A percentile compares a stretch with the other conserved stretches of the same genome.
phyloP scores from a whole-genome alignment of 2,797 vertebrate species.

The Melanotaenia boesemani region DNA sequence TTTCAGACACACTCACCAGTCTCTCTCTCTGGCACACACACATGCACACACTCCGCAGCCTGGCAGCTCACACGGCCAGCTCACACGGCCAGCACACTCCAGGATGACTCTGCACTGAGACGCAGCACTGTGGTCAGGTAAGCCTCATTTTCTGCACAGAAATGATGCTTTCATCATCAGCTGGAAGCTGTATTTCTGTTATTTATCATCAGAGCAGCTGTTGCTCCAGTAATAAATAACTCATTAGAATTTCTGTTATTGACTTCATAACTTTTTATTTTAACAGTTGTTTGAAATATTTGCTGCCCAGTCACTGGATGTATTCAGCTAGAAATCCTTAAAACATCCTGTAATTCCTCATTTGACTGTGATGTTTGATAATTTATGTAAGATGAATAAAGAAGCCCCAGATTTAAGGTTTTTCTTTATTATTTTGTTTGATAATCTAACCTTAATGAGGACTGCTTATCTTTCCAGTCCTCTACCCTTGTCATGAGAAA shows the following conservation, averaged over 20 bases:
- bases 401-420: neutral
- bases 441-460: neutral
- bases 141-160: constrained; percentile 16
- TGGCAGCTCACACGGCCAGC: constrained; percentile 52
- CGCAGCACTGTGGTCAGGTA: constrained; percentile 67
- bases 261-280: neutral
- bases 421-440: neutral
- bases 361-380: neutral
- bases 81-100: constrained; percentile 65
- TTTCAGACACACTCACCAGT: constrained; percentile 73
- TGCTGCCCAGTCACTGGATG: neutral
- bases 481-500: neutral
- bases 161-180: neutral
- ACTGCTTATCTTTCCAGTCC: neutral
- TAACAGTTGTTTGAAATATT: neutral
- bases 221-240: neutral
- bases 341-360: neutral
- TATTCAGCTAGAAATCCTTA: neutral
- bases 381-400: neutral
- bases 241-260: constrained; percentile 1
- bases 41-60: constrained; percentile 51
- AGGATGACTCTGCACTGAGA: constrained; percentile 81
- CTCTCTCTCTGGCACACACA: constrained; percentile 46
- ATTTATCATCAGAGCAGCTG: neutral
- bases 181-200: neutral